Evolutionary conservation across 2,113 vertebrate species (phyloP).

Genomic region (Chloebia gouldiae): DNA sequence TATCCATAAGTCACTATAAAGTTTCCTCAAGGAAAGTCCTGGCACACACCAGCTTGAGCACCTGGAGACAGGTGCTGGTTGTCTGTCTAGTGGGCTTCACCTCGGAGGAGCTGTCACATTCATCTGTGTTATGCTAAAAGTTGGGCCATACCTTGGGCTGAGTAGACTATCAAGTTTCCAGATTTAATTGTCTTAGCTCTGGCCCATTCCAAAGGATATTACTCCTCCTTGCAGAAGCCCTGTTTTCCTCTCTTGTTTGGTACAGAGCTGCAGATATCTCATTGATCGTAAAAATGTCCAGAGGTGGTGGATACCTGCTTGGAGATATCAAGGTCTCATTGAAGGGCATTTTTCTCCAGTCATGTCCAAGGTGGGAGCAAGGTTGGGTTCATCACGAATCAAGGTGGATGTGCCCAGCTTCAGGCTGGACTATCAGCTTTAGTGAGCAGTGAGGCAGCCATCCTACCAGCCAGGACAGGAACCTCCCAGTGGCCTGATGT

Average conservation of each 20-base stretch:
- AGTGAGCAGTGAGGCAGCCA: not conserved
- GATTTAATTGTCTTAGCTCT: not conserved
- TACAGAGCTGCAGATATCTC: not conserved
- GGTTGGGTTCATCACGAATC: not conserved
- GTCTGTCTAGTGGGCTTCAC: not conserved
- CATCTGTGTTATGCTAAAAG: not conserved
- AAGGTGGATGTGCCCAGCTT: not conserved
- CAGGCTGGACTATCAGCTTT: not conserved
- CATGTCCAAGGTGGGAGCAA: not conserved
- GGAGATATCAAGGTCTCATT: not conserved
- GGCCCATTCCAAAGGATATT: not conserved
- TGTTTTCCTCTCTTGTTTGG: not conserved
- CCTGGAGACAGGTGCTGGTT: not conserved
- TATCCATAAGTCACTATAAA: fast-evolving
- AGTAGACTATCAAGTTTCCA: not conserved
- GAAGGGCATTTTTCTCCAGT: not conserved
- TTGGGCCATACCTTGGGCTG: not conserved
- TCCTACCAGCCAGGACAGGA: not conserved
- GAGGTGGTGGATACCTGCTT: not conserved
- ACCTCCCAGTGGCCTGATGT: fast-evolving
- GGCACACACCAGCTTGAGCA: not conserved
- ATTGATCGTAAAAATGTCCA: fast-evolving
- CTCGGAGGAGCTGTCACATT: not conserved
- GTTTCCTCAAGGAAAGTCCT: not conserved
- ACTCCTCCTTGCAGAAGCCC: not conserved